These are phyloP conservation scores for Mixornis gularis DNA, from an alignment of 2,113 vertebrate genomes.

Conservation along the genomic window DNA sequence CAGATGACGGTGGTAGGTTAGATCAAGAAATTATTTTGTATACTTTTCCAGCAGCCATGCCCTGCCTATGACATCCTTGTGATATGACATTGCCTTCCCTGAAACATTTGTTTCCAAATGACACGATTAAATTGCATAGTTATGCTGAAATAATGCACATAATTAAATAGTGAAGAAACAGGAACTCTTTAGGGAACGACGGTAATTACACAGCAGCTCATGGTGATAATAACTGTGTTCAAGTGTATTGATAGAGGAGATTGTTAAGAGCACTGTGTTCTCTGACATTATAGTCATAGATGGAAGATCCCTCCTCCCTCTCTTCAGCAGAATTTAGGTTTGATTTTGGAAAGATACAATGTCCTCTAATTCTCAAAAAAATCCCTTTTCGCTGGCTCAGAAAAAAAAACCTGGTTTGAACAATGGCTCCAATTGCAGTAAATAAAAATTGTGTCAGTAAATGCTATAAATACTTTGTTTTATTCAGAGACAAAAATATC, in stretches of 20 bases:
- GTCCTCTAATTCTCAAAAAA: neutral
- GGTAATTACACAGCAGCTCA: slow-evolving; percentile 10
- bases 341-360: neutral
- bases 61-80: neutral
- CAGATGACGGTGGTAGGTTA: neutral
- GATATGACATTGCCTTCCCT: neutral
- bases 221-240: slow-evolving; percentile 20
- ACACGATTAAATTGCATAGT: neutral
- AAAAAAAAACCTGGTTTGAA: neutral
- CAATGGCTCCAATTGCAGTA: neutral
- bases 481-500: neutral
- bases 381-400: neutral
- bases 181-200: neutral
- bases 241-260: neutral
- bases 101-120: slow-evolving; percentile 2
- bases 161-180: slow-evolving; percentile 21
- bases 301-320: neutral
- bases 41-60: neutral
- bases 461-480: neutral
- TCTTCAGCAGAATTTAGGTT: neutral
- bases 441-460: neutral
- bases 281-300: neutral
- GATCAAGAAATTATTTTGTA: neutral
- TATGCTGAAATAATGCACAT: neutral
- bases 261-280: neutral